Conservation (phyloP, 2,113 vertebrate species). For the Canis aureus region DNA sequence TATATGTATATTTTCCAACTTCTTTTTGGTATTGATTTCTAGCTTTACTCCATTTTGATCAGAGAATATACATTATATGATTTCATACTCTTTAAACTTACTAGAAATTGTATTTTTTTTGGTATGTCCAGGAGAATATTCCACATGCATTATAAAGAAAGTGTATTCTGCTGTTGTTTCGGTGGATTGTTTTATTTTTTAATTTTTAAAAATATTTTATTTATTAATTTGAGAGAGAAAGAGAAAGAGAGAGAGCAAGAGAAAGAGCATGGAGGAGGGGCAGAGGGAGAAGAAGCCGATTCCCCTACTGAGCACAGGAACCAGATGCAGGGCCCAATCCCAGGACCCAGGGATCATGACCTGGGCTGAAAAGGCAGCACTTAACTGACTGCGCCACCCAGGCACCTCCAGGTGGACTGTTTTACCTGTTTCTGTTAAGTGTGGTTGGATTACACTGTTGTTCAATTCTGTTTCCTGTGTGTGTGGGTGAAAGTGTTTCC, state of each 20-base stretch:
- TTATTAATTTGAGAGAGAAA: too few species aligned
- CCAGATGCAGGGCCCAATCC: too few species aligned
- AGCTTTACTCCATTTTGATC: background rate
- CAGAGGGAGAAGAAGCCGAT: too few species aligned
- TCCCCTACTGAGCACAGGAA: too few species aligned
- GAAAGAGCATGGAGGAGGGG: too few species aligned
- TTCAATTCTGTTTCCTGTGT: background rate
- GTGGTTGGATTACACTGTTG: background rate
- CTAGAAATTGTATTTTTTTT: background rate
- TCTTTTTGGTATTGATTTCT: background rate
- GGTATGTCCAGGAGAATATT: background rate
- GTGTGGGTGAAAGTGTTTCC: background rate
- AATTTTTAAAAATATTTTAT: too few species aligned
- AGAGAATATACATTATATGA: background rate
- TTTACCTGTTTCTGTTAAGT: background rate
- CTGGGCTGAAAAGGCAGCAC: too few species aligned
- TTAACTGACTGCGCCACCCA: too few species aligned
- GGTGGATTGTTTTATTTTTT: background rate
- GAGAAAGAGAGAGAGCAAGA: too few species aligned
- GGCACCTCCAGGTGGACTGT: background rate
- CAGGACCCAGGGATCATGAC: too few species aligned
- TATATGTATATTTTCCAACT: background rate
- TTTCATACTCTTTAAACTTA: background rate
- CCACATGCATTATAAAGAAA: background rate
- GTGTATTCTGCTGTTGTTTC: background rate